These are phyloP conservation scores for Campoletis sonorensis DNA, from an alignment of 1,140 invertebrate genomes.

Conservation along the genomic window DNA sequence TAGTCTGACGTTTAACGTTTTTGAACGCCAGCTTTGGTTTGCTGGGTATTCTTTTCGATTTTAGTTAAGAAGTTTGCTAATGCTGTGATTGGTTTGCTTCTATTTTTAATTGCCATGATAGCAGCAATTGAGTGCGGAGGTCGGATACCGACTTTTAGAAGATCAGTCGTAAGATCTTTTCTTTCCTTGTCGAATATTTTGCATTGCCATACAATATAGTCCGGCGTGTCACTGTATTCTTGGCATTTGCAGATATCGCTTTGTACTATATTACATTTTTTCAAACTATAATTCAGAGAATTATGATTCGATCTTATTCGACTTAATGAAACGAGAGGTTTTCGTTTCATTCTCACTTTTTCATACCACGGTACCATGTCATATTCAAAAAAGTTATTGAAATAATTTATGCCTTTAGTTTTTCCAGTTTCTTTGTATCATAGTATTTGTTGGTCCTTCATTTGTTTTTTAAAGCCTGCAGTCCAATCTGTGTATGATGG, in stretches of 20 bases:
- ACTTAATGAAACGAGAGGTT: background rate
- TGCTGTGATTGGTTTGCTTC: background rate
- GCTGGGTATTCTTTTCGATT: background rate
- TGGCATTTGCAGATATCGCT: background rate
- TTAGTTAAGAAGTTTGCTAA: background rate
- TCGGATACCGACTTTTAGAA: background rate
- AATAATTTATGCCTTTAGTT: background rate
- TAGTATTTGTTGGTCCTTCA: background rate
- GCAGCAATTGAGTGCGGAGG: background rate
- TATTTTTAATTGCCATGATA: background rate
- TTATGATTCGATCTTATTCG: slow-evolving; percentile 18
- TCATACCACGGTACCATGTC: slow-evolving; percentile 5
- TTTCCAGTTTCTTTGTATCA: background rate
- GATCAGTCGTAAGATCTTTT: background rate
- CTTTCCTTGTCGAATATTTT: background rate
- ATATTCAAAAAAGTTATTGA: background rate
- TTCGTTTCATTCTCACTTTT: background rate
- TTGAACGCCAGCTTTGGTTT: too few relatives aligned
- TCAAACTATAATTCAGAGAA: background rate
- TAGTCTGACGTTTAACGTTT: too few relatives aligned
- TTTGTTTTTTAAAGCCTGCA: background rate
- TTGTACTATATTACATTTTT: background rate
- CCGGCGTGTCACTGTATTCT: background rate
- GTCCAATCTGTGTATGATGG: background rate
- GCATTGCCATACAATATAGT: slow-evolving; percentile 24